These are phyloP conservation scores for Electrona antarctica DNA, from an alignment of 2,113 vertebrate species.

Conservation along the genomic window DNA sequence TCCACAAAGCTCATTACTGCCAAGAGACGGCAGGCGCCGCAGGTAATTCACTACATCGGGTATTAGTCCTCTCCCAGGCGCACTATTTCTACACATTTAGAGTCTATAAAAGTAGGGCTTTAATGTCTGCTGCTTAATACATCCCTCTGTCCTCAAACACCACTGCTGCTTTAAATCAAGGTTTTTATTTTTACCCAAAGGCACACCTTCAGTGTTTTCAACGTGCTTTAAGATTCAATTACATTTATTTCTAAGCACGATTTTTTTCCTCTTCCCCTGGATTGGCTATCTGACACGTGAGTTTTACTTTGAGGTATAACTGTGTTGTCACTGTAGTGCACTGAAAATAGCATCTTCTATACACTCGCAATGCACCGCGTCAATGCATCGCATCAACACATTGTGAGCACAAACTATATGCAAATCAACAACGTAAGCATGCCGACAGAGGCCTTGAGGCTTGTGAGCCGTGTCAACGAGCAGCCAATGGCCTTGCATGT, in stretches of 20 bases:
- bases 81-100: constrained; percentile 71
- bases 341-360: too few relatives aligned
- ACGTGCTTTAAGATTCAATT: constrained; percentile 67
- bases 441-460: too few relatives aligned
- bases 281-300: neutral
- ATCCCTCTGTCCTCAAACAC: constrained; percentile 50
- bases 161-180: constrained; percentile 59
- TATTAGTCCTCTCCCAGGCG: constrained; percentile 71
- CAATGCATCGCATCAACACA: too few relatives aligned
- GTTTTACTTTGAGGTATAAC: constrained; percentile 35
- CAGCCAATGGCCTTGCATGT: too few relatives aligned
- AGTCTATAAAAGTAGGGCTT: constrained; percentile 73
- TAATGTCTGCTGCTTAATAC: constrained; percentile 72
- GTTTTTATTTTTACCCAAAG: constrained; percentile 59
- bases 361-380: too few relatives aligned
- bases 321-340: constrained; percentile 1
- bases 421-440: too few relatives aligned
- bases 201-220: constrained; percentile 54
- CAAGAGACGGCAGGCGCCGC: constrained; percentile 72
- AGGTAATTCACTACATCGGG: constrained; percentile 77
- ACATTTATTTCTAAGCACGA: constrained; percentile 22
- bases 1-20: constrained; percentile 82
- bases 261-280: constrained; percentile 10
- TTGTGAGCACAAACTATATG: too few relatives aligned
- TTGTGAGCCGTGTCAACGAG: too few relatives aligned